Percentiles rank a stretch among this genome's conserved stretches.
These are phyloP conservation scores for Zaprionus kolodkinae DNA, from an alignment of 1,140 invertebrate genomes.

Conservation along the genomic window DNA sequence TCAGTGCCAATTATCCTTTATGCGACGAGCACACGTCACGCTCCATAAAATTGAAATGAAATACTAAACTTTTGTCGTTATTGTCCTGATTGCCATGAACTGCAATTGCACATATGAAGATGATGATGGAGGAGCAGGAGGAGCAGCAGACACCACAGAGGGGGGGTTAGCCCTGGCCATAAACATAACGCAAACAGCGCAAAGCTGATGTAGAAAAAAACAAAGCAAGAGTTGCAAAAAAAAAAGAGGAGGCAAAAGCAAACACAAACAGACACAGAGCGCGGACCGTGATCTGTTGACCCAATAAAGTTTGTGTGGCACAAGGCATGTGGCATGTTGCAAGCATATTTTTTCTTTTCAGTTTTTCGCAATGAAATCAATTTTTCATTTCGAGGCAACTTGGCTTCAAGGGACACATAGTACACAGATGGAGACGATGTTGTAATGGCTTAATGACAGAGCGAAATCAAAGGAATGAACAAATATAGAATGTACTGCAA, in stretches of 20 bases:
- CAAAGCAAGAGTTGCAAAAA: constrained; percentile 11
- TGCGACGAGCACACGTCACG: constrained; percentile 59
- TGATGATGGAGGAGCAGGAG: background rate
- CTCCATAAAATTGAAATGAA: constrained; percentile 78
- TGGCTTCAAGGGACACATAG: constrained; percentile 26
- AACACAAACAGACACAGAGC: constrained; percentile 13
- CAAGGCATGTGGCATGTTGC: constrained; percentile 29
- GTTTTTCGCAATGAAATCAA: constrained; percentile 61
- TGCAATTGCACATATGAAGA: constrained; percentile 71
- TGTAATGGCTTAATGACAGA: constrained; percentile 64
- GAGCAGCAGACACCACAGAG: constrained; percentile 1
- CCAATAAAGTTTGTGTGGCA: constrained; percentile 64
- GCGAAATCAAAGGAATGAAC: constrained; percentile 21
- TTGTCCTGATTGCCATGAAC: constrained; percentile 75
- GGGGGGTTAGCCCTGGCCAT: constrained; percentile 33
- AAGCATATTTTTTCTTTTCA: constrained; percentile 54
- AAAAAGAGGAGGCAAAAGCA: constrained; percentile 2
- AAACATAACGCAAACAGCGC: constrained; percentile 61
- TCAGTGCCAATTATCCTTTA: constrained; percentile 68
- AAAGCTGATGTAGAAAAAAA: constrained; percentile 10
- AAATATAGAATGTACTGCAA: constrained; percentile 63
- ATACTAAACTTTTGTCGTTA: constrained; percentile 72
- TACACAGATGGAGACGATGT: constrained; percentile 47
- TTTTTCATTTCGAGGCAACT: constrained; percentile 75
- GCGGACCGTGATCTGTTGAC: constrained; percentile 45